phyloP scores from a whole-genome alignment of 2,113 vertebrate genomes.

The Eulacestoma nigropectus region DNA sequence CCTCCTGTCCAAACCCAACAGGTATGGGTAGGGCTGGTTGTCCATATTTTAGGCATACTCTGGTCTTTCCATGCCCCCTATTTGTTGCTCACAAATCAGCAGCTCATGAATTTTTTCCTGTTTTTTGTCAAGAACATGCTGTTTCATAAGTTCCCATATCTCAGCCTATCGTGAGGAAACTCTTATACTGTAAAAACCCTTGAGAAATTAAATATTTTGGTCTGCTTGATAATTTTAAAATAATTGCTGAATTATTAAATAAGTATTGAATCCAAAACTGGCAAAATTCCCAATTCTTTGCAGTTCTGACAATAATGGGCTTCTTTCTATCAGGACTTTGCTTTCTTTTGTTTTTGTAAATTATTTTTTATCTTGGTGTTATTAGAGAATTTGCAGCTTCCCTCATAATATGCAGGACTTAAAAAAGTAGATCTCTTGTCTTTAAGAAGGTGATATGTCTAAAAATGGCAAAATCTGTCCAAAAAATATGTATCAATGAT shows the following conservation, averaged over 20 bases:
- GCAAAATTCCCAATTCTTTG: not conserved
- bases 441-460: not conserved
- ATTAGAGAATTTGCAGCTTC: not conserved
- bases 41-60: not conserved
- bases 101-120: not conserved
- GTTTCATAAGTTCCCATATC: not conserved
- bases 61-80: not conserved
- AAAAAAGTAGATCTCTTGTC: not conserved
- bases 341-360: not conserved
- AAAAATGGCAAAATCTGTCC: not conserved
- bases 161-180: not conserved
- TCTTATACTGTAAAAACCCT: not conserved
- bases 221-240: not conserved
- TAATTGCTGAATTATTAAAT: not conserved
- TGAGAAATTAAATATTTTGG: not conserved
- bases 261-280: not conserved
- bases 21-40: not conserved
- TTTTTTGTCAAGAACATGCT: not conserved
- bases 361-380: not conserved
- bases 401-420: not conserved
- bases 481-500: not conserved
- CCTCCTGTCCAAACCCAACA: not conserved
- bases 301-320: not conserved
- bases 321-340: not conserved
- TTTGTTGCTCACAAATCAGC: not conserved